Conservation (phyloP, 2,113 vertebrate genomes). For the Lycaon pictus region DNA sequence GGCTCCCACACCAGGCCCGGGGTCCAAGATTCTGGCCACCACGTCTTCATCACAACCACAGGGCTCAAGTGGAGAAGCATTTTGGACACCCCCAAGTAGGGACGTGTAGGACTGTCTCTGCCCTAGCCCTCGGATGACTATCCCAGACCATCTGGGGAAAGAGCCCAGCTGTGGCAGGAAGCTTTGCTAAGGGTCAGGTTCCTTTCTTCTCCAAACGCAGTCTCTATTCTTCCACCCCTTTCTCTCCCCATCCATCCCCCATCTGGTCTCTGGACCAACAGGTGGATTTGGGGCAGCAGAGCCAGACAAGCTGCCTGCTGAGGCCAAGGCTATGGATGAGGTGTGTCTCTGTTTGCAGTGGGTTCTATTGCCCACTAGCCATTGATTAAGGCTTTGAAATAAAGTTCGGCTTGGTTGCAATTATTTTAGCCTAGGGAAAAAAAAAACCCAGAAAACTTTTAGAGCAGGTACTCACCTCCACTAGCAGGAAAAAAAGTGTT, state of each 20-base stretch:
- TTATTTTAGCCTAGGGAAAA: not conserved
- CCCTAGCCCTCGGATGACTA: no score
- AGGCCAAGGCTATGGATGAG: rapidly evolving
- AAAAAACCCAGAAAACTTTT: not conserved
- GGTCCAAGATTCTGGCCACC: not conserved
- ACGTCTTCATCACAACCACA: rapidly evolving
- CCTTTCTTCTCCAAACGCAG: not conserved
- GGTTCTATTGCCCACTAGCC: rapidly evolving
- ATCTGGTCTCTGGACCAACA: rapidly evolving
- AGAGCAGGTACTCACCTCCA: not conserved
- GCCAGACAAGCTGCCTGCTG: rapidly evolving
- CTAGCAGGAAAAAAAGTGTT: not conserved
- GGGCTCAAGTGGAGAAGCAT: rapidly evolving
- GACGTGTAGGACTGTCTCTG: no score
- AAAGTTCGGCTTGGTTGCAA: not conserved
- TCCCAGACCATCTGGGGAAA: not conserved
- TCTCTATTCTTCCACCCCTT: rapidly evolving
- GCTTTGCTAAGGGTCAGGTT: not conserved
- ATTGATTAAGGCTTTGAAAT: not conserved
- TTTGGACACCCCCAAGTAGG: not conserved
- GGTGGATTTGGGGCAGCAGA: not conserved
- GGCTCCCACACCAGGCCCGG: not conserved
- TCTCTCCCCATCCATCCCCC: no score
- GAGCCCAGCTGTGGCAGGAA: rapidly evolving
- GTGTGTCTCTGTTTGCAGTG: rapidly evolving